Evolutionary conservation across 2,888 invertebrate genomes (phyloP).

Genomic region (Harmothoe impar): DNA sequence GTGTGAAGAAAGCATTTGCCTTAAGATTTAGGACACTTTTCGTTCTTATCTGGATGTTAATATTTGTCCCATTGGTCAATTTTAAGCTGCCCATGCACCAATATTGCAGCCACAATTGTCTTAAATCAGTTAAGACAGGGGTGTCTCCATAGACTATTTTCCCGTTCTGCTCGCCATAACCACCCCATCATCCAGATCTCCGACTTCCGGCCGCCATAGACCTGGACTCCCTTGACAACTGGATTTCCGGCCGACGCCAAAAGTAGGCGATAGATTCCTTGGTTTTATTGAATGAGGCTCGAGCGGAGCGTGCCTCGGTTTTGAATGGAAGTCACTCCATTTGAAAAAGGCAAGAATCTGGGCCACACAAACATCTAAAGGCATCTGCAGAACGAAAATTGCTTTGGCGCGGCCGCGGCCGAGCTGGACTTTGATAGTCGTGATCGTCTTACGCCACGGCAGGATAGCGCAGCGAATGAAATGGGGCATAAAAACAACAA

Average conservation of each 20-base stretch:
- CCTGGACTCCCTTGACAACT: background rate
- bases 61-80: no score
- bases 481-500: background rate
- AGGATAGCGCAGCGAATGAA: background rate
- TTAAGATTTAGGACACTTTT: no score
- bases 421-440: background rate
- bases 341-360: background rate
- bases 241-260: background rate
- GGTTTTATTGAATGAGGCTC: constrained; percentile 26
- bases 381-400: background rate
- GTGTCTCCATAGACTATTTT: no score
- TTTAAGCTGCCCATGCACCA: no score
- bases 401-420: background rate
- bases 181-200: no score
- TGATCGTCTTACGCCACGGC: background rate
- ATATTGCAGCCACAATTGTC: no score
- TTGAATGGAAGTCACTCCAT: constrained; percentile 18
- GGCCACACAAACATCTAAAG: background rate
- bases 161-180: no score
- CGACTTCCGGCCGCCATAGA: no score
- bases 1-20: no score
- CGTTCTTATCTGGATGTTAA: no score
- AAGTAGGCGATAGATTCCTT: background rate
- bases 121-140: no score
- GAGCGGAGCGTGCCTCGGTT: background rate